Conservation (phyloP, 2,797 vertebrate species). For the Hybognathus amarus region DNA sequence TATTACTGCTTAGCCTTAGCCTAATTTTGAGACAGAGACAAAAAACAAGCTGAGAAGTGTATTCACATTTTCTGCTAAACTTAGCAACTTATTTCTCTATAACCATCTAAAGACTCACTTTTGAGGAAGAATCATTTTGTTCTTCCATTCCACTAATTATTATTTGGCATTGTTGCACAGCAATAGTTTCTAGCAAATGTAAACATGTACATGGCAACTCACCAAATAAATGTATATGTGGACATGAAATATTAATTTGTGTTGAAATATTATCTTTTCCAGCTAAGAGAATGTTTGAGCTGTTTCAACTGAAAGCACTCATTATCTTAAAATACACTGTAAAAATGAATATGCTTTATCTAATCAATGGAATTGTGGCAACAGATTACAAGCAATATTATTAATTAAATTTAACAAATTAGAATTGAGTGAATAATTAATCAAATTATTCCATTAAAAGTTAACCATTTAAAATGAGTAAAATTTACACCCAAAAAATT, state of each 20-base stretch:
- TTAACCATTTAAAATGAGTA: too few species aligned
- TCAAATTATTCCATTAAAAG: too few species aligned
- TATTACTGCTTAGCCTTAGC: background rate
- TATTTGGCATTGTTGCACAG: background rate
- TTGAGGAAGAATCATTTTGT: background rate
- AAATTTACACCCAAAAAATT: too few species aligned
- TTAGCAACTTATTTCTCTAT: background rate
- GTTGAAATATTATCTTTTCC: background rate
- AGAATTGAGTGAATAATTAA: too few species aligned
- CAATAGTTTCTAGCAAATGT: background rate
- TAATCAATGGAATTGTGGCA: too few species aligned
- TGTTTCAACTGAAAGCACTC: too few species aligned
- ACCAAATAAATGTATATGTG: background rate
- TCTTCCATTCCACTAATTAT: background rate
- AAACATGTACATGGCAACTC: background rate
- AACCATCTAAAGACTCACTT: background rate
- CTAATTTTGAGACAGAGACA: background rate
- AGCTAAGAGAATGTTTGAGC: background rate
- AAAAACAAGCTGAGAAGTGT: background rate
- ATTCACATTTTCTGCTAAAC: background rate
- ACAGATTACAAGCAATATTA: too few species aligned
- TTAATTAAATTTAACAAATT: too few species aligned
- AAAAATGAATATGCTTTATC: too few species aligned
- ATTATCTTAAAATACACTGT: too few species aligned
- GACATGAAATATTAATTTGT: background rate